Conservation (phyloP, 2,888 invertebrate genomes). For the Eubasilissa splendida region DNA sequence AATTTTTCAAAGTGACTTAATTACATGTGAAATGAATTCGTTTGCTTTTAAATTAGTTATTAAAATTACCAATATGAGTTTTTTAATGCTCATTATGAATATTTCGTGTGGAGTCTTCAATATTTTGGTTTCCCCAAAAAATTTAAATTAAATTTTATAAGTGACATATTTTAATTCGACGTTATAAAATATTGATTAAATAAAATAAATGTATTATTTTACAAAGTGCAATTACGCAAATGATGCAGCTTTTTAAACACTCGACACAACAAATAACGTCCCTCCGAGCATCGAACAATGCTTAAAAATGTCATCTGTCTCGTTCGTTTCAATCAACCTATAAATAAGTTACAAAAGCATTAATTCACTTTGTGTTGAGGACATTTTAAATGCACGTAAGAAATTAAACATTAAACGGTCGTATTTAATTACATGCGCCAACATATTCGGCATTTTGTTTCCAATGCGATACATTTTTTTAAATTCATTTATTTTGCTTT, state of each 20-base stretch:
- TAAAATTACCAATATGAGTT: constrained; percentile 14
- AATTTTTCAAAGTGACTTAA: constrained; percentile 36
- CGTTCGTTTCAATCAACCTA: background rate
- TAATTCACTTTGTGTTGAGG: constrained; percentile 18
- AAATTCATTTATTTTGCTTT: too few species aligned
- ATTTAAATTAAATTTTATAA: too few species aligned
- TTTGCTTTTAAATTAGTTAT: constrained; percentile 42
- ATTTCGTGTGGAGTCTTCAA: constrained; percentile 22
- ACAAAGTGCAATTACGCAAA: too few species aligned
- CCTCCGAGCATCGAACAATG: background rate
- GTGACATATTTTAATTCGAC: too few species aligned
- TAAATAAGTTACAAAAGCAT: constrained; percentile 1
- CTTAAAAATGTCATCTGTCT: constrained; percentile 13
- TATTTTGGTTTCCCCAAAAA: too few species aligned
- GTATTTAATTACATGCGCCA: constrained; percentile 20
- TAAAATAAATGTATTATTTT: too few species aligned
- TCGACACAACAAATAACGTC: too few species aligned
- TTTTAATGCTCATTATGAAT: constrained; percentile 27
- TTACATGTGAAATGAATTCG: constrained; percentile 45
- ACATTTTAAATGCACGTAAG: constrained; percentile 31
- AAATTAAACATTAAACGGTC: constrained; percentile 12
- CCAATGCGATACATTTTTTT: too few species aligned
- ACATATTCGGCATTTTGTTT: background rate
- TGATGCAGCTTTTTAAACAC: too few species aligned
- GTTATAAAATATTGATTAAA: too few species aligned